Conservation (phyloP, 64 coral and sea anemone genomes). For the Porites australiensis region DNA sequence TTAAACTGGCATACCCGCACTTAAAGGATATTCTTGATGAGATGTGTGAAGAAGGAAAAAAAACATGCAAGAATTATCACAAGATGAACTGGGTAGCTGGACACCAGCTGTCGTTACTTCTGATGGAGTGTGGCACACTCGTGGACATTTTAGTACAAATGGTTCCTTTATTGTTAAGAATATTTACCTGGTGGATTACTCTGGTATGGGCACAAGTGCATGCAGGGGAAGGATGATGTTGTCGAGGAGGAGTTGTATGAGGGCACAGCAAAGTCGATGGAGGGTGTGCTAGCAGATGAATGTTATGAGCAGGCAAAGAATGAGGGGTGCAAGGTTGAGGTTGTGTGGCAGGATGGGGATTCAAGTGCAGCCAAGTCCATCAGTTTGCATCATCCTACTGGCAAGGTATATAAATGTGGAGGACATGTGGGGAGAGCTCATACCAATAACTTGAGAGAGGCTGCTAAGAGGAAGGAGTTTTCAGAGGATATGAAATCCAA, state of each 20-base stretch:
- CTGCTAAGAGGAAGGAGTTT: conserved; percentile 69
- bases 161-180: conserved; percentile 15
- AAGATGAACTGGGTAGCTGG: not conserved
- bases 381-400: not conserved
- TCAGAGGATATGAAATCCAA: not conserved
- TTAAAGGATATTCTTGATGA: not conserved
- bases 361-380: conserved; percentile 45
- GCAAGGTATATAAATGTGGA: conserved; percentile 48
- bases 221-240: conserved; percentile 12
- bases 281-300: conserved; percentile 37
- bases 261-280: conserved; percentile 28
- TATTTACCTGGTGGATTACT: not conserved
- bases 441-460: conserved; percentile 48
- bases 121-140: conserved; percentile 29
- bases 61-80: not conserved
- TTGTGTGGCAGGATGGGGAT: conserved; percentile 51
- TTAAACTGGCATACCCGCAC: not conserved
- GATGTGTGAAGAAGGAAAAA: not conserved
- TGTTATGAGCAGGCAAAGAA: conserved; percentile 52
- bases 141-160: not conserved
- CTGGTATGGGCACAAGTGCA: conserved; percentile 17
- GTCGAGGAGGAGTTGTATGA: conserved; percentile 1
- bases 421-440: conserved; percentile 68
- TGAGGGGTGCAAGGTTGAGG: conserved; percentile 35
- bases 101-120: not conserved